Base-by-base conservation (phyloP, 2,797 vertebrate genomes). In the Anomalospiza imberbis region DNA sequence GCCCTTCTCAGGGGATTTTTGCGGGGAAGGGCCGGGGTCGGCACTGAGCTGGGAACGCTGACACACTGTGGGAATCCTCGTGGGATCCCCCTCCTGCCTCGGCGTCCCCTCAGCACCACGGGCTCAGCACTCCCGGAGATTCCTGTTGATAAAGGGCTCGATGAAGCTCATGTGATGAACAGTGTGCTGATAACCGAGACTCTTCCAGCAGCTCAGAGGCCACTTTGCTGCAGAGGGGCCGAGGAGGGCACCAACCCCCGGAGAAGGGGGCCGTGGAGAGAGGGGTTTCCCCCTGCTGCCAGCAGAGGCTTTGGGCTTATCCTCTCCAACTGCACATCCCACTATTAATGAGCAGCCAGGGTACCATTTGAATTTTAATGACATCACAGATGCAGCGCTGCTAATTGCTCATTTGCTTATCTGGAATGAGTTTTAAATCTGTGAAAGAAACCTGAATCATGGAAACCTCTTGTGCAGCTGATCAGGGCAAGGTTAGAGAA, bases 321-420 rank as follows among this genome's bases (percentile, higher is more conserved):
- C 15, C 29, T 51, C 66, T 67, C 1, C 1, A 22, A 3, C 40
- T 36, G 71, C 78, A 58, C 74, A 22, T 42, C 71, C 62, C 3
- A 6, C 71, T 63, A 32, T 44, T 73, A 72, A 70, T 29, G 48
- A 85, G 87, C 84, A 81, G 58, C 62, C 80, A 9, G 54, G n/a
- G 25, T 29, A 40, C 16, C 71, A 32, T 55, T 31, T 92, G 85
- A 89, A 89, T 91, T 65, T 66, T 28, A 93, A 86, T 88, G 53
- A 12, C 38, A 84, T 50, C 89, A 31, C 91, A 84, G 89, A 74
- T 75, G 84, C 77, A 54, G 77, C 15, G 6, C 42, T 63, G 66
- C 91, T 92, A 93, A 94, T 92, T 93, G 81, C 89, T 94, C 77
- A 29, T 88, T 92, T 95, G 89, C 91, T 83, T 92, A 74, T 50